Percentiles rank a stretch among this genome's conserved stretches.
phyloP scores from a whole-genome alignment of 1,140 invertebrate genomes.

The Magallana angulata region DNA sequence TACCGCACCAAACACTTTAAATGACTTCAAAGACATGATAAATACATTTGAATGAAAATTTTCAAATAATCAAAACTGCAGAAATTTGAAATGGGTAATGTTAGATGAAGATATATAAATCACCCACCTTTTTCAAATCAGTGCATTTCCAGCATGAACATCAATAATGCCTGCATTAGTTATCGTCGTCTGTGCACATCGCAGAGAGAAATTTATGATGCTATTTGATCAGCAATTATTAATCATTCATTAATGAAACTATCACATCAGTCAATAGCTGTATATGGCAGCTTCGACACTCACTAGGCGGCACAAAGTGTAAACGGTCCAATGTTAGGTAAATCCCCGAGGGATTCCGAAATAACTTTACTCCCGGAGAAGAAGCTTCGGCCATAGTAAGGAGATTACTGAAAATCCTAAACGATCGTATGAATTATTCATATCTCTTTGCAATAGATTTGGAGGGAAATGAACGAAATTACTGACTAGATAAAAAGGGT shows the following conservation, averaged over 20 bases:
- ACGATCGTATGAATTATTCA: conserved; percentile 7
- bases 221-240: background rate
- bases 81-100: too few species aligned
- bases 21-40: too few species aligned
- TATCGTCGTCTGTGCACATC: background rate
- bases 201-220: background rate
- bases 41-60: too few species aligned
- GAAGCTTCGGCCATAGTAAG: background rate
- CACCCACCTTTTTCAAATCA: conserved; percentile 4
- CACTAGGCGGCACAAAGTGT: background rate
- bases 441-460: background rate
- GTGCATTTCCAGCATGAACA: background rate
- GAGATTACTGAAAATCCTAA: background rate
- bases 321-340: background rate
- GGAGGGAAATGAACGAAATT: background rate
- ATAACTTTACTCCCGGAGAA: background rate
- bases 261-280: background rate
- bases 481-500: background rate
- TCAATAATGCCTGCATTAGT: background rate
- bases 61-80: too few species aligned
- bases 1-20: too few species aligned
- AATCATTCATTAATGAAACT: background rate
- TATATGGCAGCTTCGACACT: background rate
- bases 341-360: background rate
- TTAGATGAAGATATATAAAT: background rate